Evolutionary conservation across 2,888 invertebrate species (phyloP).

Genomic region (Ormyrus nitidulus): DNA sequence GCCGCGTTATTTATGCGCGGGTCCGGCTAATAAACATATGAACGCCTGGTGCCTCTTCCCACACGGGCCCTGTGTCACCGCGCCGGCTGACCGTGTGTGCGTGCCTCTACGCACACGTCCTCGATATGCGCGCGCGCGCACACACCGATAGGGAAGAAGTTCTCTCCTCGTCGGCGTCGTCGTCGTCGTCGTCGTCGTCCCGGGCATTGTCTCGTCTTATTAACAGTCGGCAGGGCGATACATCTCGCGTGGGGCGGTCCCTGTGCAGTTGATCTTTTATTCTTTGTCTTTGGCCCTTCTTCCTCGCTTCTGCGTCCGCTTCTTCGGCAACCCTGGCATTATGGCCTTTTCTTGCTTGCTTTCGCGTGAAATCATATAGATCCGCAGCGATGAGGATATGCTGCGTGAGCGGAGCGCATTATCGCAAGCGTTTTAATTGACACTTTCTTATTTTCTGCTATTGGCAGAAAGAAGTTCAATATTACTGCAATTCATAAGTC

Average conservation of each 20-base stretch:
- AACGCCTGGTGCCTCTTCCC: conserved; percentile 72
- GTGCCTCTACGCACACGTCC: not conserved
- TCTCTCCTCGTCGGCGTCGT: conserved; percentile 25
- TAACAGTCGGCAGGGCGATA: conserved; percentile 71
- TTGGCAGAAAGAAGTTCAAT: no score
- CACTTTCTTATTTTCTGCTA: no score
- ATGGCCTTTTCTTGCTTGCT: conserved; percentile 9
- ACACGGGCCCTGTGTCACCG: conserved; percentile 59
- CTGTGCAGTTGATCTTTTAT: conserved; percentile 35
- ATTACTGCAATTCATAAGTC: no score
- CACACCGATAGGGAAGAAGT: conserved; percentile 51
- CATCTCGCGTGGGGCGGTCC: conserved; percentile 59
- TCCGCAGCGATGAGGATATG: no score
- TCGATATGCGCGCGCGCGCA: not conserved
- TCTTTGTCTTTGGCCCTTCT: conserved; percentile 45
- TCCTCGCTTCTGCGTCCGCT: conserved; percentile 1
- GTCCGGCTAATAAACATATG: conserved; percentile 75
- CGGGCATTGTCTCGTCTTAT: conserved; percentile 74
- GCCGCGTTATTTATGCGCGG: conserved; percentile 74
- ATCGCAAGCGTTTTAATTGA: no score
- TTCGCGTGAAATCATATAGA: not conserved
- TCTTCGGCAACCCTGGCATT: not conserved
- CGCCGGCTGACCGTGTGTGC: not conserved
- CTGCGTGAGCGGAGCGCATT: no score
- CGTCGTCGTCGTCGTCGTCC: not conserved